Evolutionary conservation across 2,888 invertebrate species (phyloP).

Genomic region (Machimus rusticus): DNA sequence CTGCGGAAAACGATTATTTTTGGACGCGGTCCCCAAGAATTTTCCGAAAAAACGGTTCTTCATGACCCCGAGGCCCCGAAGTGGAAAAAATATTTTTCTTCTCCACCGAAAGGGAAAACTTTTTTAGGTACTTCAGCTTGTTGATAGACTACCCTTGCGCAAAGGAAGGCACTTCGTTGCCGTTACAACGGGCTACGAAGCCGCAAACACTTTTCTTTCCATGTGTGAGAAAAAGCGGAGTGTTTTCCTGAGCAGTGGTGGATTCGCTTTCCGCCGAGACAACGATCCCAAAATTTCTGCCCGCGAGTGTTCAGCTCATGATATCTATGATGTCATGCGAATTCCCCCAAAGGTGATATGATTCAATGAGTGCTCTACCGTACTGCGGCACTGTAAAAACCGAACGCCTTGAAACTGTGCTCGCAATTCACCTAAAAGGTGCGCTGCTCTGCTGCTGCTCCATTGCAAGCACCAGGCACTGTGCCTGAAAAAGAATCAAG

Average conservation of each 20-base stretch:
- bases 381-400: not conserved
- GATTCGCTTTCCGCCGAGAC: not conserved
- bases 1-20: constrained; percentile 22
- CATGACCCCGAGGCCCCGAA: not conserved
- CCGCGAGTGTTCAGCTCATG: not conserved
- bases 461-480: not conserved
- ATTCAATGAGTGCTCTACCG: not conserved
- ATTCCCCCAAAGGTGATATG: constrained; percentile 9
- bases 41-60: not conserved
- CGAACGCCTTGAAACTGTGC: not conserved
- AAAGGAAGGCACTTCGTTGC: not conserved
- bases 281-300: not conserved
- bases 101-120: not conserved
- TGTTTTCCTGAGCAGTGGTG: not conserved
- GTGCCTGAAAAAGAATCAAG: not conserved
- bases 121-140: constrained; percentile 3
- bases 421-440: not conserved
- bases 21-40: not conserved
- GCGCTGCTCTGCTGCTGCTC: not conserved
- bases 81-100: not conserved
- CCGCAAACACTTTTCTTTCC: not conserved
- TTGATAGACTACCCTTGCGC: constrained; percentile 9
- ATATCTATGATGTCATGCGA: constrained; percentile 4
- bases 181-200: not conserved
- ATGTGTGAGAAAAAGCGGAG: not conserved